Base-by-base conservation (phyloP, 2,797 vertebrate species). In the Microctenopoma lineatum region DNA sequence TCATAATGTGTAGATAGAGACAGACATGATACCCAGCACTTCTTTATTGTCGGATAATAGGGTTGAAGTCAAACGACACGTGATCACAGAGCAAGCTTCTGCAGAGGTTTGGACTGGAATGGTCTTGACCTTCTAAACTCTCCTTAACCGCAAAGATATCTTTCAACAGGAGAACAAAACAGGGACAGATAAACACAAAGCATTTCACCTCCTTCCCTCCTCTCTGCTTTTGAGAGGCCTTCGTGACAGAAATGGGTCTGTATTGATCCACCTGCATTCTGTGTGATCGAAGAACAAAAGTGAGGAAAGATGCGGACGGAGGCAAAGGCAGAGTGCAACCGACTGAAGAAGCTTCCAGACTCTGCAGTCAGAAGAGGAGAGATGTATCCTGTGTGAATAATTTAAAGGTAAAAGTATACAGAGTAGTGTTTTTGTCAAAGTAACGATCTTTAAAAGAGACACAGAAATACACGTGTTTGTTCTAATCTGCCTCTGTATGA, bases 211-310 rank as follows among this genome's bases (percentile, higher is more conserved):
- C 26, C 53, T 29, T 41, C 48, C 39, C 58, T 25, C 8, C 45
- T 42, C 58, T 55, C 77, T 53, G 57, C 73, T 60, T 87, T 66
- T 59, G 39, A 88, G 74, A 73, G 55, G 64, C 70, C 70, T 71
- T 81, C 81, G 86, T 85, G 76, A 71, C 81, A 77, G 73, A 77
- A 85, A 84, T 84, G 75, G 58, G 52, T 72, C 68, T 16, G 47
- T 66, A 87, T 85, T 36, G 79, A 89, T 84, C 79, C 66, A 14
- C 41, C 66, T 66, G 75, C 58, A 62, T 83, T 80, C 83, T 75
- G 79, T 26, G 54, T 73, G 59, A 83, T 85, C 57, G 42, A 80
- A 79, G 76, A 84, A 85, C 69, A 79, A 78, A 84, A 75, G 55
- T 54, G 63, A 80, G 50, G 26, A 59, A 58, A 68, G 59, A 78